Conservation (phyloP, 2,113 vertebrate species). For the Chamaetylas fuelleborni region DNA sequence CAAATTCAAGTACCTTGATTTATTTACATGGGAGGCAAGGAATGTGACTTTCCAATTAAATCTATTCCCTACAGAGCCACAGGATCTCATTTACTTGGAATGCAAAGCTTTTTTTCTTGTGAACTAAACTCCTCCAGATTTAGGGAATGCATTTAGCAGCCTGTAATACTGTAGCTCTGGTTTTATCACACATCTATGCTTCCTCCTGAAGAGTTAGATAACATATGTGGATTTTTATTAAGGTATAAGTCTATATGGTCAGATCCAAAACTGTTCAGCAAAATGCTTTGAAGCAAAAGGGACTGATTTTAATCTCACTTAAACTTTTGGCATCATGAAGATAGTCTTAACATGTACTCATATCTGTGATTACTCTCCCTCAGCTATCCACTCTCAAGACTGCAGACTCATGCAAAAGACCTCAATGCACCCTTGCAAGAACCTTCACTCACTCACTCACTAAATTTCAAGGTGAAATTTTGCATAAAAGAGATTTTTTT, state of each 20-base stretch:
- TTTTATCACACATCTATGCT: slow-evolving; percentile 26
- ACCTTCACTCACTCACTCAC: not conserved
- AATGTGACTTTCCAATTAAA: slow-evolving; percentile 42
- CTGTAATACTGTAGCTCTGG: not conserved
- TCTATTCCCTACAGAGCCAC: slow-evolving; percentile 4
- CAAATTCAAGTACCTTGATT: not conserved
- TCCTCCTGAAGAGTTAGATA: not conserved
- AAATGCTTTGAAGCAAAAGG: not conserved
- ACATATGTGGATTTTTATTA: slow-evolving; percentile 20
- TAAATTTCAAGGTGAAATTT: not conserved
- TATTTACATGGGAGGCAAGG: not conserved
- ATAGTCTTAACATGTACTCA: not conserved
- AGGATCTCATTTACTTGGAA: slow-evolving; percentile 49
- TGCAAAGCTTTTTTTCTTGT: slow-evolving; percentile 3
- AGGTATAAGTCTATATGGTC: not conserved
- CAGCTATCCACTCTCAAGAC: not conserved
- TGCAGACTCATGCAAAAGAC: not conserved
- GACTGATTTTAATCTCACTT: not conserved
- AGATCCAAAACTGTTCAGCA: not conserved
- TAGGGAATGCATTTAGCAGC: not conserved
- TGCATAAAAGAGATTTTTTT: not conserved
- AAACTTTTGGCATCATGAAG: not conserved
- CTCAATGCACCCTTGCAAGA: not conserved
- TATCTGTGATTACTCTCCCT: not conserved
- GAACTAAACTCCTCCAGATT: slow-evolving; percentile 9